Conservation (phyloP, 2,113 vertebrate genomes). For the Oryctolagus cuniculus region DNA sequence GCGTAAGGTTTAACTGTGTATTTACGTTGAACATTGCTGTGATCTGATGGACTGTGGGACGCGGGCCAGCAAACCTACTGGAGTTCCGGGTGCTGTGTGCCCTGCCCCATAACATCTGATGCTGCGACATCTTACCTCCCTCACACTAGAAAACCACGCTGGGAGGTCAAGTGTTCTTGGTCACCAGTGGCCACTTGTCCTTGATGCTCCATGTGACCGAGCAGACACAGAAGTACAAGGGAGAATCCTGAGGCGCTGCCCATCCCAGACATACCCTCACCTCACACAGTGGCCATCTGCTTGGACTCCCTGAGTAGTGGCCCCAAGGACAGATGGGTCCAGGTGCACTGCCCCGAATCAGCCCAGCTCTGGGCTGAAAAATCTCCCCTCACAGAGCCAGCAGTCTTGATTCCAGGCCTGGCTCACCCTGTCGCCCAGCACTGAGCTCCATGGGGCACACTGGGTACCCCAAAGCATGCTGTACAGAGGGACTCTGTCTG, state of each 20-base stretch:
- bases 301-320: neutral
- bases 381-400: neutral
- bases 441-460: neutral
- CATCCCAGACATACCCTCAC: neutral
- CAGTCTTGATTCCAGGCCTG: neutral
- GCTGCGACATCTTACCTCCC: neutral
- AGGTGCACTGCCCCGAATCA: neutral
- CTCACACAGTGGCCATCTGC: neutral
- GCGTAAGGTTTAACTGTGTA: neutral
- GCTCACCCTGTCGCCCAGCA: neutral
- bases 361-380: neutral
- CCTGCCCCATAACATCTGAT: neutral
- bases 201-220: neutral
- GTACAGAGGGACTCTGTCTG: neutral
- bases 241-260: neutral
- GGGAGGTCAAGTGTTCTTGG: neutral
- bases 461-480: neutral
- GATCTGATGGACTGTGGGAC: neutral
- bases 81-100: neutral
- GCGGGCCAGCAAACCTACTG: neutral
- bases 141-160: neutral
- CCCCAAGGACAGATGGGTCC: neutral
- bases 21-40: neutral
- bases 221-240: neutral
- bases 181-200: neutral